Evolutionary conservation across 2,888 invertebrate species (phyloP), one percentile per base, ranked within the genome.

Genomic region (Mesorhabditis belari): DNA sequence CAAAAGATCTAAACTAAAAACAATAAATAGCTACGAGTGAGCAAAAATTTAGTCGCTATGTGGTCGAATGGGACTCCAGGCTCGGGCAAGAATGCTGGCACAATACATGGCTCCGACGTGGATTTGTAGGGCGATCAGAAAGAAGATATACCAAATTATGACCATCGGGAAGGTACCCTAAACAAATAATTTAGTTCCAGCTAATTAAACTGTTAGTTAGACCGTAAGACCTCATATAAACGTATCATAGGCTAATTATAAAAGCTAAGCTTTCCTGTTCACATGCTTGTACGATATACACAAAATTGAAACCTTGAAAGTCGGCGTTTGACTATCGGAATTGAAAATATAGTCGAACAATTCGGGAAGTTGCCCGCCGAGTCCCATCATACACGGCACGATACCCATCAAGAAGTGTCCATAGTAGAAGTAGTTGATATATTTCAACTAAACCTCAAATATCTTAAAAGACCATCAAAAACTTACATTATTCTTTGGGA

Each of bases 141-240:
- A 80, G 69, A 79, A 79, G 29, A 79, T 72, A 64, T 77, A 79
- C 79, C 79, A 77, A 51, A 77, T 67, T 61, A 76, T 71, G 23
- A 79, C 77, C 77, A 79, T 79, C n/a, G 78, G 78, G 64, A 79
- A 79, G 12, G 60, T 64, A 26, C 73, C 73, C 67, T 70, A 52
- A 19, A 69, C 60, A 19, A 25, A 17, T 25, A 9, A 5, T 2
- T 17, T 25, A 57, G 6, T 24, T 57, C 12, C 6, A 44, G n/a
- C n/a, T 2, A 17, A 12, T 51, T 9, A 12, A 9, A 1, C 51
- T n/a, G 9, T n/a, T 23, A 51, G 1, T 19, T 12, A 1, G 1
- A 19, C 17, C 23, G 26, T 9, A 12, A 56, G 9, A 51, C n/a
- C 19, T 17, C 26, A 19, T 12, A 24, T 9, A 17, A 54, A 6